Percentiles rank a stretch among this genome's conserved stretches.
These are phyloP conservation scores for Drosophila malerkotliana DNA, from an alignment of 1,140 invertebrate genomes.

Conservation along the genomic window DNA sequence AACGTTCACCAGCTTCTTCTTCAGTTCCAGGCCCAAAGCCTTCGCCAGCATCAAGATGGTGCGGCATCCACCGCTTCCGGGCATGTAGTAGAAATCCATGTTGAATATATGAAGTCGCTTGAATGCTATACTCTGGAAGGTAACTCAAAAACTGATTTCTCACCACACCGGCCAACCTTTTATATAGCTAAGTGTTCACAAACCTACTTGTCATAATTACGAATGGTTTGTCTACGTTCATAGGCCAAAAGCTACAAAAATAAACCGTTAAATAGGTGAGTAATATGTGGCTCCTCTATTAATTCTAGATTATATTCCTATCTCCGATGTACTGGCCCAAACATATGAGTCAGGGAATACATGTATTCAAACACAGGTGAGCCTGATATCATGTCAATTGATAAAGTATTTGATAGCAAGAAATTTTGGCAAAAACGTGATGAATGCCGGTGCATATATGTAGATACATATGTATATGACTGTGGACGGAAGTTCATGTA, in stretches of 20 bases:
- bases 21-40: constrained; percentile 84
- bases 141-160: too few relatives aligned
- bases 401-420: not conserved
- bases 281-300: not conserved
- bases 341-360: not conserved
- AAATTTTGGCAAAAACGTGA: too few relatives aligned
- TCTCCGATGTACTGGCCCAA: not conserved
- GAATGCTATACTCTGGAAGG: too few relatives aligned
- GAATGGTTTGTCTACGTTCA: too few relatives aligned
- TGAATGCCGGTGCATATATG: too few relatives aligned
- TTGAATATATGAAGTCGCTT: not conserved
- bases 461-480: too few relatives aligned
- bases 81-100: constrained; percentile 56
- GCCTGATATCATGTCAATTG: not conserved
- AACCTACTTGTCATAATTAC: too few relatives aligned
- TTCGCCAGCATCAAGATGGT: constrained; percentile 83
- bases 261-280: not conserved
- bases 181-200: too few relatives aligned
- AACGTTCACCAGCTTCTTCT: constrained; percentile 85
- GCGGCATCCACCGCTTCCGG: constrained; percentile 77
- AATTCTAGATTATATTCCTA: not conserved
- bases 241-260: too few relatives aligned
- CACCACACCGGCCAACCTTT: too few relatives aligned
- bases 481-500: too few relatives aligned
- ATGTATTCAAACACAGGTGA: not conserved